These are phyloP conservation scores for Ditylenchus weischeri DNA, from an alignment of 2,888 invertebrate genomes.

Conservation along the genomic window DNA sequence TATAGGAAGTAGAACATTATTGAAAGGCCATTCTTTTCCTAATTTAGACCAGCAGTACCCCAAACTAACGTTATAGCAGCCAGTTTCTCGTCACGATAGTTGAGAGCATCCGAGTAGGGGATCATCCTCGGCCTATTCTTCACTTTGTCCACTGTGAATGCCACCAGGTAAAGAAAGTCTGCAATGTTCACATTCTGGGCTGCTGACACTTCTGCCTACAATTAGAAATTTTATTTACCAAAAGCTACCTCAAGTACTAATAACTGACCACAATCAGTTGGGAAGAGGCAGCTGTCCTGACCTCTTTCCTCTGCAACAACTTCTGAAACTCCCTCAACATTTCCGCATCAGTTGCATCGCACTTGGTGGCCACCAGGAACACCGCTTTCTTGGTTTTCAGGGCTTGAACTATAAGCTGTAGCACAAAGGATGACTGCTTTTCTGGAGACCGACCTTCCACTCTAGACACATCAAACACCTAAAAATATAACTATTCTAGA, in stretches of 20 bases:
- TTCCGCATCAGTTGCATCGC: constrained; percentile 70
- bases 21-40: too few relatives aligned
- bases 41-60: background rate
- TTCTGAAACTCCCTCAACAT: constrained; percentile 82
- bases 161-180: constrained; percentile 78
- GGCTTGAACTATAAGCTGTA: constrained; percentile 77
- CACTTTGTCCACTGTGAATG: constrained; percentile 77
- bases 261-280: too few relatives aligned
- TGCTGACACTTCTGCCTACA: constrained; percentile 81
- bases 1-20: too few relatives aligned
- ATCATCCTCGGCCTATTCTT: constrained; percentile 21
- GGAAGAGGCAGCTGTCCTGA: constrained; percentile 64
- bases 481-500: too few relatives aligned
- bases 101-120: constrained; percentile 27
- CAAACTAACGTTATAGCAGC: constrained; percentile 21
- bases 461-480: constrained; percentile 79
- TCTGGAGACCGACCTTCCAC: constrained; percentile 22
- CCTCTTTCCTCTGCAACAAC: constrained; percentile 82
- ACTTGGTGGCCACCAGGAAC: constrained; percentile 88
- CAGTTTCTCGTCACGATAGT: constrained; percentile 22
- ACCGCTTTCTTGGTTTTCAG: constrained; percentile 84
- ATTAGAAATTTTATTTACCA: background rate
- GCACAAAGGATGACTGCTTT: constrained; percentile 74
- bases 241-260: too few relatives aligned
- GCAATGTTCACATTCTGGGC: constrained; percentile 95